Percentiles rank a stretch among this genome's conserved stretches.
These are phyloP conservation scores for Escarpia spicata DNA, from an alignment of 2,888 invertebrate species.

Conservation along the genomic window DNA sequence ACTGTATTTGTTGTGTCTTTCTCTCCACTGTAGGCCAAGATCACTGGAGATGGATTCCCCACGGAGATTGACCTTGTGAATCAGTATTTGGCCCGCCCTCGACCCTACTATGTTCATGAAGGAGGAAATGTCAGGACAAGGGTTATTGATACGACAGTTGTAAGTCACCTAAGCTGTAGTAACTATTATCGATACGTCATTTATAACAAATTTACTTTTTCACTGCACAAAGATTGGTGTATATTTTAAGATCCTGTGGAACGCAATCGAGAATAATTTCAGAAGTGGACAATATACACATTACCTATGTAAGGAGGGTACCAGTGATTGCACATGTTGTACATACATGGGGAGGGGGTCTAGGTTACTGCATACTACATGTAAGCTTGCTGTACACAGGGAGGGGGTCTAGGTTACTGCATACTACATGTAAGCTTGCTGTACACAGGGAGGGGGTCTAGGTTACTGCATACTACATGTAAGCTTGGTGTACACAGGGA, in stretches of 20 bases:
- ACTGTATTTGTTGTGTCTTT: not conserved
- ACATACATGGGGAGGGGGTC: too few relatives aligned
- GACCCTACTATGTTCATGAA: conserved; percentile 26
- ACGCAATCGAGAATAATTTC: not conserved
- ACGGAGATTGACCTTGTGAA: conserved; percentile 40
- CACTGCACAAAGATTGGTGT: not conserved
- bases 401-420: too few relatives aligned
- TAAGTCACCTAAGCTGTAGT: not conserved
- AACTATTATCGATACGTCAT: not conserved
- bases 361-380: too few relatives aligned
- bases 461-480: too few relatives aligned
- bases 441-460: too few relatives aligned
- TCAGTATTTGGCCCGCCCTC: conserved; percentile 27
- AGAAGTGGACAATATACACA: not conserved
- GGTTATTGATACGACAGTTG: not conserved
- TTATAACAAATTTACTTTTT: not conserved
- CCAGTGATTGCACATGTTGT: too few relatives aligned
- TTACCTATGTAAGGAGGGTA: not conserved
- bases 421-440: too few relatives aligned
- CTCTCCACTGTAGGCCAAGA: conserved; percentile 29
- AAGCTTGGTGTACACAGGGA: too few relatives aligned
- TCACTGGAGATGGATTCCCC: conserved; percentile 33
- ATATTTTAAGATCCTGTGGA: not conserved
- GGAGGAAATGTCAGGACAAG: not conserved
- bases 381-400: too few relatives aligned